These are phyloP conservation scores for Zophobas atratus DNA, from an alignment of 1,140 invertebrate genomes.

Conservation along the genomic window DNA sequence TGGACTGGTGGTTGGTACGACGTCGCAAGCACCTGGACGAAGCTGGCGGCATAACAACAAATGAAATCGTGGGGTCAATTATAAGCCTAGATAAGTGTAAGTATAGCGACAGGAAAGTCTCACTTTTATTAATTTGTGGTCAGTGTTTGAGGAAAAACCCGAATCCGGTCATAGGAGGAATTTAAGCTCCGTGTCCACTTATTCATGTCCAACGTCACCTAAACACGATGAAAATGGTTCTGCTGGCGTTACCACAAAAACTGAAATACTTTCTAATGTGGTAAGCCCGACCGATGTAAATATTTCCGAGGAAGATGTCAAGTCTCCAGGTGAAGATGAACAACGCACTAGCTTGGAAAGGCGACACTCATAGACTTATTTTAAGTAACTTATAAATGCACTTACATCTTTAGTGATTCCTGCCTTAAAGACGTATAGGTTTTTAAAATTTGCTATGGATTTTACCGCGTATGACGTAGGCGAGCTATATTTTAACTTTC, in stretches of 20 bases:
- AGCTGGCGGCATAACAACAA: slow-evolving; percentile 79
- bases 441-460: slow-evolving; percentile 35
- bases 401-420: slow-evolving; percentile 47
- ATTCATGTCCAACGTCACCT: slow-evolving; percentile 55
- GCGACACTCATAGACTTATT: slow-evolving; percentile 27
- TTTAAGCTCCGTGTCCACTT: slow-evolving; percentile 60
- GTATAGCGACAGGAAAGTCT: not conserved
- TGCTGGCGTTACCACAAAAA: slow-evolving; percentile 8
- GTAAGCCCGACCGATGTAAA: slow-evolving; percentile 9
- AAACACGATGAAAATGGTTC: slow-evolving; percentile 36
- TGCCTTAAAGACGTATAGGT: slow-evolving; percentile 42
- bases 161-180: slow-evolving; percentile 58
- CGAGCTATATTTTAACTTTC: slow-evolving; percentile 15
- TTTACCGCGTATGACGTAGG: slow-evolving; percentile 28
- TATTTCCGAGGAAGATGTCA: not conserved
- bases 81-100: slow-evolving; percentile 90
- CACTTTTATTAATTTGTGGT: slow-evolving; percentile 51
- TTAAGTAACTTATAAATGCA: slow-evolving; percentile 41
- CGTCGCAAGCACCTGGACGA: slow-evolving; percentile 84
- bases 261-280: slow-evolving; percentile 17
- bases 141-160: slow-evolving; percentile 79
- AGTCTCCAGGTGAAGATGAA: slow-evolving; percentile 11
- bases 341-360: slow-evolving; percentile 4
- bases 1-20: slow-evolving; percentile 91
- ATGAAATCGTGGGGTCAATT: slow-evolving; percentile 88